Evolutionary conservation across 2,888 invertebrate genomes (phyloP).

Genomic region (Rhagium mordax): DNA sequence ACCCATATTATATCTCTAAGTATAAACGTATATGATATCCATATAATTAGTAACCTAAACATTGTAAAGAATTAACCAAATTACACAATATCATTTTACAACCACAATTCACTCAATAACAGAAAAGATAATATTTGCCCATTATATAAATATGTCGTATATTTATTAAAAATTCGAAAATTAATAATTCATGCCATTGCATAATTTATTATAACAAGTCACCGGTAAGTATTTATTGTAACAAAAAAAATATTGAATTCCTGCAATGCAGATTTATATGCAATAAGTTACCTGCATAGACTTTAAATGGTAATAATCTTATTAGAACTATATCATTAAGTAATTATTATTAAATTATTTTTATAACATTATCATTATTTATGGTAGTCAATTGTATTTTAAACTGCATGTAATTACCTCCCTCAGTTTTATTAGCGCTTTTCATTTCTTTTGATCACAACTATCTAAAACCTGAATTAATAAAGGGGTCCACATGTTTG

Average conservation of each 20-base stretch:
- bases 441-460: too few species aligned
- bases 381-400: neutral
- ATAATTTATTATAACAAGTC: neutral
- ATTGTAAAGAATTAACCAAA: neutral
- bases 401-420: neutral
- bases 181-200: conserved; percentile 12
- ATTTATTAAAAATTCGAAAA: neutral
- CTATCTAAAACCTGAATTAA: too few species aligned
- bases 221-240: neutral
- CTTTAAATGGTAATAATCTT: neutral
- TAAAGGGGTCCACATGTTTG: too few species aligned
- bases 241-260: conserved; percentile 1
- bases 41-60: neutral
- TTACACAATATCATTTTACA: neutral
- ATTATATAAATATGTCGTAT: neutral
- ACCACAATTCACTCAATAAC: neutral
- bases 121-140: neutral
- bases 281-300: neutral
- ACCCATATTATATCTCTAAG: neutral
- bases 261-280: neutral
- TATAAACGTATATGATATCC: neutral
- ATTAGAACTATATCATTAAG: neutral
- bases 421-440: neutral
- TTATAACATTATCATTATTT: neutral
- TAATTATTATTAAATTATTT: neutral